A percentile compares a stretch with the other conserved stretches of the same genome.
Evolutionary conservation across 2,797 vertebrate species (phyloP).

Genomic region (Pogonophryne albipinna): DNA sequence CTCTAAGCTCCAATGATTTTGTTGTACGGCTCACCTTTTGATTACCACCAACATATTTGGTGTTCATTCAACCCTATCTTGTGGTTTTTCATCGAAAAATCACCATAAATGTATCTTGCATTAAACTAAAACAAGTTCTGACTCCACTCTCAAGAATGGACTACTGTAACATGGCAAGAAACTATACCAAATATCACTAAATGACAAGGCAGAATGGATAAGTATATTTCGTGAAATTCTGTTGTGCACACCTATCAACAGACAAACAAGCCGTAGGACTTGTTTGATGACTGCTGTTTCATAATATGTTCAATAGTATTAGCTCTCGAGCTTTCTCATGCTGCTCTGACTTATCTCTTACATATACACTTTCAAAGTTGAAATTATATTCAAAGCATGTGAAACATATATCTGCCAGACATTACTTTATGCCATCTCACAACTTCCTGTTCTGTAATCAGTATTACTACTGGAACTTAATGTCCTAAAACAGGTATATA

Average conservation of each 20-base stretch:
- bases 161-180: neutral
- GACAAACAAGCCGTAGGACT: constrained; percentile 24
- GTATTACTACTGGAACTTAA: neutral
- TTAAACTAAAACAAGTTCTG: neutral
- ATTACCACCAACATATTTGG: neutral
- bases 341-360: neutral
- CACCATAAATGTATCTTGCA: constrained; percentile 7
- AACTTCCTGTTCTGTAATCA: constrained; percentile 1
- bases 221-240: neutral
- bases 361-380: neutral
- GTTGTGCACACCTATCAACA: neutral
- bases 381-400: neutral
- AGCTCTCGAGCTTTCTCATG: neutral
- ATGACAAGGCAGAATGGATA: neutral
- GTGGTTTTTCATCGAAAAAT: constrained; percentile 2
- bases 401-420: neutral
- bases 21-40: neutral
- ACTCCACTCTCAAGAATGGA: neutral
- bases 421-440: neutral
- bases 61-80: neutral
- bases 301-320: neutral
- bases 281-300: constrained; percentile 14
- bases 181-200: neutral
- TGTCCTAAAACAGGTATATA: neutral
- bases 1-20: neutral